Conservation (phyloP, 2,888 invertebrate species). For the Epiperipatus broadwayi region DNA sequence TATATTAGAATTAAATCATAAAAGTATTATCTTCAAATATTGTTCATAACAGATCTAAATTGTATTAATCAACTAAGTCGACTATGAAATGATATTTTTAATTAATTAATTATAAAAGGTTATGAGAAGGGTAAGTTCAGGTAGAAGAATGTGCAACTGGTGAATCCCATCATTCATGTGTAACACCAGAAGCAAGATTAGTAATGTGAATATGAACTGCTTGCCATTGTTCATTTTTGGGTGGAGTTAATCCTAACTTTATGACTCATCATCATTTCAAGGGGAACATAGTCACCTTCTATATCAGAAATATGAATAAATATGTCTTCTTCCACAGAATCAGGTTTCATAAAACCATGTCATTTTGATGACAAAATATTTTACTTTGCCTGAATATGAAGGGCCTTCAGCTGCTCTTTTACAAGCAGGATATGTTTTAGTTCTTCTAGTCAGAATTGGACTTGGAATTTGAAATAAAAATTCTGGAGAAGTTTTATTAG, state of each 20-base stretch:
- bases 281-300: slow-evolving; percentile 71
- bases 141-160: too few relatives aligned
- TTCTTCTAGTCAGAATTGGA: slow-evolving; percentile 57
- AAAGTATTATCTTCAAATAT: too few relatives aligned
- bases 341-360: slow-evolving; percentile 62
- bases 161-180: slow-evolving; percentile 57
- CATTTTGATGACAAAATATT: slow-evolving; percentile 65
- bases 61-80: too few relatives aligned
- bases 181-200: slow-evolving; percentile 57
- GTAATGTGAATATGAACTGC: slow-evolving; percentile 69
- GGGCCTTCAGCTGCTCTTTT: slow-evolving; percentile 55
- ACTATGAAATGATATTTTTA: too few relatives aligned
- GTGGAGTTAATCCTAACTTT: slow-evolving; percentile 65
- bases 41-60: too few relatives aligned
- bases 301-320: slow-evolving; percentile 79
- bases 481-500: too few relatives aligned
- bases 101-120: too few relatives aligned
- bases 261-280: too few relatives aligned
- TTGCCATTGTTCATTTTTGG: slow-evolving; percentile 67
- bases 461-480: slow-evolving; percentile 44
- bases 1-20: too few relatives aligned
- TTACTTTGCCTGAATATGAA: slow-evolving; percentile 51
- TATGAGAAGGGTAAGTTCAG: too few relatives aligned
- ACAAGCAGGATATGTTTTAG: slow-evolving; percentile 58
- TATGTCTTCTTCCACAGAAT: slow-evolving; percentile 46